Percentiles rank a stretch among this genome's conserved stretches.
Evolutionary conservation across 2,888 invertebrate genomes (phyloP).

Genomic region (Aplocera efformata): DNA sequence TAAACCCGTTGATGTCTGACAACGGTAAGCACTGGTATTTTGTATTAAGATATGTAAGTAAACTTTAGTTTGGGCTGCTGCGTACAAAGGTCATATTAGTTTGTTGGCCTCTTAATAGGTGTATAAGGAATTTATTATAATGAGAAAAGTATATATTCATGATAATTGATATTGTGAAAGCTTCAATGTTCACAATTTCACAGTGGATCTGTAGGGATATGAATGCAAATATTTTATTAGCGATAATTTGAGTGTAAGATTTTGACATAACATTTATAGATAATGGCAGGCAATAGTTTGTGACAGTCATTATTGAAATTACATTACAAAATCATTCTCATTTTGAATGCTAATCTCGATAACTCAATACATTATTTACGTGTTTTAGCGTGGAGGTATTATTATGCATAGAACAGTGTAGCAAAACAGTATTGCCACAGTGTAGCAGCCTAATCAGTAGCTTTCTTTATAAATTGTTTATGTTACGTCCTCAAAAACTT

Average conservation of each 20-base stretch:
- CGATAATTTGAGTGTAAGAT: too few species aligned
- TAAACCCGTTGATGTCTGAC: slow-evolving; percentile 60
- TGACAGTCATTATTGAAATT: slow-evolving; percentile 48
- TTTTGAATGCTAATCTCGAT: slow-evolving; percentile 57
- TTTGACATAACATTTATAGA: too few species aligned
- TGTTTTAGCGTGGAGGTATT: slow-evolving; percentile 51
- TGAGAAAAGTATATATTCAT: too few species aligned
- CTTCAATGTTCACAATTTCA: too few species aligned
- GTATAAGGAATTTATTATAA: too few species aligned
- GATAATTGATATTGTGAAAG: too few species aligned
- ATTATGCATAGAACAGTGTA: slow-evolving; percentile 26
- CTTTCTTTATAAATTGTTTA: too few species aligned
- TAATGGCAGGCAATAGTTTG: slow-evolving; percentile 31
- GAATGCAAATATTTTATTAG: too few species aligned
- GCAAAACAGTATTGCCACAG: slow-evolving; percentile 10
- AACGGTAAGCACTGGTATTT: slow-evolving; percentile 26
- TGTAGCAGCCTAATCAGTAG: too few species aligned
- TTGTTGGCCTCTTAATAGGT: slow-evolving; percentile 12
- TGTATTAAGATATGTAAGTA: slow-evolving; percentile 23
- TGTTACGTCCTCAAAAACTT: too few species aligned
- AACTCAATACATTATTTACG: slow-evolving; percentile 35
- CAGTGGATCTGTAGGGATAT: too few species aligned
- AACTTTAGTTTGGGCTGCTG: slow-evolving; percentile 25
- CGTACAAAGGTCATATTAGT: slow-evolving; percentile 13
- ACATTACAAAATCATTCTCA: slow-evolving; percentile 49